Evolutionary conservation across 2,797 vertebrate species (phyloP).

Genomic region (Pseudocheirus occidentalis): DNA sequence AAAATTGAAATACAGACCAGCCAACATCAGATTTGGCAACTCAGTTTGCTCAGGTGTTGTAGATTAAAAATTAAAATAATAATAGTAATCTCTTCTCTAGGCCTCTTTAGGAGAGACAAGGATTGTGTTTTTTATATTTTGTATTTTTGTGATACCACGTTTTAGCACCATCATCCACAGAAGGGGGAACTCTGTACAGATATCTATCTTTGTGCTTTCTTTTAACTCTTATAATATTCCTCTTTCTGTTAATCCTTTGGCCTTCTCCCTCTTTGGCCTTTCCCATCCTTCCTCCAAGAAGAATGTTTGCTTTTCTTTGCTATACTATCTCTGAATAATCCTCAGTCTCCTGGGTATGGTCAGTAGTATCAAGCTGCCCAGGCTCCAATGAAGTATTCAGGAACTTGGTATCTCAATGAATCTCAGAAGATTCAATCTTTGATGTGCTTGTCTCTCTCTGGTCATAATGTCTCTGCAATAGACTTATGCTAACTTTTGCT

Average conservation of each 20-base stretch:
- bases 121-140: conserved; percentile 2
- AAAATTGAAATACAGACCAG: conserved; percentile 44
- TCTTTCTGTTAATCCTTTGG: conserved; percentile 12
- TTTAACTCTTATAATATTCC: neutral
- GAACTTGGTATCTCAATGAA: neutral
- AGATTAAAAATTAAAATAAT: conserved; percentile 20
- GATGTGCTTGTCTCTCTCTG: neutral
- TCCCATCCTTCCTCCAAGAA: neutral
- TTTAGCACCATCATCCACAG: neutral
- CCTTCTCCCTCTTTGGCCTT: neutral
- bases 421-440: neutral
- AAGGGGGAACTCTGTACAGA: conserved; percentile 8
- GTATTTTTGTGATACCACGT: neutral
- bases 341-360: neutral
- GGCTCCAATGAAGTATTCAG: neutral
- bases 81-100: neutral
- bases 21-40: conserved; percentile 5
- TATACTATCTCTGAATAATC: neutral
- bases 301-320: neutral
- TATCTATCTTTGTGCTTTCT: conserved; percentile 24
- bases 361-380: neutral
- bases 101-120: conserved; percentile 14
- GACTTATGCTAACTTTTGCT: neutral
- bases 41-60: conserved; percentile 7
- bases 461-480: neutral